Evolutionary conservation across 92 coral and sea anemone species (phyloP).

Genomic region (Pocillopora meandrina): DNA sequence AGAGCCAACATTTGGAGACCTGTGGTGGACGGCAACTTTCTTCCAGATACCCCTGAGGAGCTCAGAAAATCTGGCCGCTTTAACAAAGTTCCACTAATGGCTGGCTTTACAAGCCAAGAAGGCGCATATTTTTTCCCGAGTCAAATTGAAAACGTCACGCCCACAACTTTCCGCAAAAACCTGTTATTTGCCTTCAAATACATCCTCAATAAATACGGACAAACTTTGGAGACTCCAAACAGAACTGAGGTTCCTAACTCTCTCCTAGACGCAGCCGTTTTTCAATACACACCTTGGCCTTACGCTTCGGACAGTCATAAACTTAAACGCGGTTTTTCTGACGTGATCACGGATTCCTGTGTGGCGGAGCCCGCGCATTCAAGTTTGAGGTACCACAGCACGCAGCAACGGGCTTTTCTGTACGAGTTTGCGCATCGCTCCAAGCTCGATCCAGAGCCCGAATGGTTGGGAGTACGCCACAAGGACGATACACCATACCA

Average conservation of each 20-base stretch:
- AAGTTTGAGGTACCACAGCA: conserved; percentile 64
- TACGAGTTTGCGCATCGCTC: conserved; percentile 80
- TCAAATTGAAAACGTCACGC: not conserved
- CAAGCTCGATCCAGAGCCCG: conserved; percentile 41
- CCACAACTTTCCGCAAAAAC: conserved; percentile 7
- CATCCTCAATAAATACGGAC: conserved; percentile 28
- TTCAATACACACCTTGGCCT: conserved; percentile 83
- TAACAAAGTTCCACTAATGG: conserved; percentile 63
- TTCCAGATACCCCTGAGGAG: conserved; percentile 68
- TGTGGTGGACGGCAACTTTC: conserved; percentile 64
- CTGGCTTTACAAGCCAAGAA: conserved; percentile 87
- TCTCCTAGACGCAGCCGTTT: conserved; percentile 51
- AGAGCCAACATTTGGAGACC: conserved; percentile 74
- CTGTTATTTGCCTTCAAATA: not conserved
- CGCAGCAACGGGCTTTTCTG: conserved; percentile 58
- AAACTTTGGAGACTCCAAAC: not conserved
- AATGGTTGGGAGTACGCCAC: conserved; percentile 74
- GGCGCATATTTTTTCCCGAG: conserved; percentile 66
- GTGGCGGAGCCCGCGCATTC: conserved; percentile 79
- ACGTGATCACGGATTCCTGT: conserved; percentile 67
- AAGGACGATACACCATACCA: conserved; percentile 86
- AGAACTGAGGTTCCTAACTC: conserved; percentile 26
- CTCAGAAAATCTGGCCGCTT: conserved; percentile 65
- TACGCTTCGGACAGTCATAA: conserved; percentile 24
- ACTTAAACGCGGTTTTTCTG: conserved; percentile 51